Percentiles rank a stretch among this genome's conserved stretches.
Evolutionary conservation across 37 sponge, comb jelly and placozoan genomes (phyloP).

Genomic region (Diacarnus erythraeanus): DNA sequence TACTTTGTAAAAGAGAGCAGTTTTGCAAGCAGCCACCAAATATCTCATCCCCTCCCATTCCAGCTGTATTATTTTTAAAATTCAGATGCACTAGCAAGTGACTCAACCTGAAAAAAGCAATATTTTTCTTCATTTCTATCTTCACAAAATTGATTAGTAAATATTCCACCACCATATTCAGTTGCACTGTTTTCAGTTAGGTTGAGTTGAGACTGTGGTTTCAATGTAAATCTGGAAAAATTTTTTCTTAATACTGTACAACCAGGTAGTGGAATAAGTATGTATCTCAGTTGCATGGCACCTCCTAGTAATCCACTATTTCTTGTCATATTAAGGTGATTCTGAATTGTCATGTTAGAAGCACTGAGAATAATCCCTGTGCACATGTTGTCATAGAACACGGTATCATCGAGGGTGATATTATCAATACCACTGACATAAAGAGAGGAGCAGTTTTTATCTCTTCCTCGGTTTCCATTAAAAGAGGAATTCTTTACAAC

Average conservation of each 20-base stretch:
- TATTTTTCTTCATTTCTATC: not conserved
- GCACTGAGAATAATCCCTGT: not conserved
- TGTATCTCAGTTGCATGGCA: not conserved
- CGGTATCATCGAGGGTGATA: not conserved
- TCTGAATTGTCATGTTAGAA: not conserved
- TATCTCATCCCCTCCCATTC: not conserved
- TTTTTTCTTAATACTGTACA: not conserved
- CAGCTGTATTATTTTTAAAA: not conserved
- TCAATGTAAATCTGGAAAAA: not conserved
- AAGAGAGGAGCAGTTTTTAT: not conserved
- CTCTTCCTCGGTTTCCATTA: not conserved
- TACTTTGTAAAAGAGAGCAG: not conserved
- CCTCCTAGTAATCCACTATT: not conserved
- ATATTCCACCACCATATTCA: not conserved
- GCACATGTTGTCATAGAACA: not conserved
- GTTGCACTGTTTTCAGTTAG: not conserved
- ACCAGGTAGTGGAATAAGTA: not conserved
- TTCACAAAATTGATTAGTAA: not conserved
- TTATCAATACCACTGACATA: not conserved
- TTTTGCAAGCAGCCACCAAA: not conserved
- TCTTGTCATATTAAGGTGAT: not conserved
- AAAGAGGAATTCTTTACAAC: not conserved
- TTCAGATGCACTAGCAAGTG: not conserved
- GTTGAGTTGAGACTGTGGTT: not conserved
- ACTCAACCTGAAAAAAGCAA: not conserved